These are phyloP conservation scores for Lophura nycthemera DNA, from an alignment of 2,113 vertebrate genomes.

Conservation along the genomic window DNA sequence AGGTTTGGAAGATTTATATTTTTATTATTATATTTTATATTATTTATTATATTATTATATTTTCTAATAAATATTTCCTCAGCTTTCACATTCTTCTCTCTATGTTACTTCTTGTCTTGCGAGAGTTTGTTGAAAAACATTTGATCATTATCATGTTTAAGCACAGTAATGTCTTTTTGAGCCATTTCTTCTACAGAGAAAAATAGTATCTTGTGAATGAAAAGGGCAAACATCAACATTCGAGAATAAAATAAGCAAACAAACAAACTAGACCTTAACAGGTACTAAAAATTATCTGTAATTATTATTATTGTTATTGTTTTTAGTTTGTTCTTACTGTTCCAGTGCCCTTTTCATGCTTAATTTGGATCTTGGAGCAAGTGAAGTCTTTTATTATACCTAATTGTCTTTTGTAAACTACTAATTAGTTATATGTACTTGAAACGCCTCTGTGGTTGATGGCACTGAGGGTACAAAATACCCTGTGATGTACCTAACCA, in stretches of 20 bases:
- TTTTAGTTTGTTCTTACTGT: background rate
- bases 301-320: background rate
- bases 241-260: background rate
- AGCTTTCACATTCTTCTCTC: background rate
- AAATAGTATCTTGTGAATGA: background rate
- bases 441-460: background rate
- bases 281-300: background rate
- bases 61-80: background rate
- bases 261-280: background rate
- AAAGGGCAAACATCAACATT: background rate
- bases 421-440: background rate
- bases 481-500: background rate
- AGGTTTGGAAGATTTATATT: background rate
- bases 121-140: background rate
- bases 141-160: background rate
- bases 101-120: background rate
- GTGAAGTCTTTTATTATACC: background rate
- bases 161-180: background rate
- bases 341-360: background rate
- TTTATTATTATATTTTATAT: too few species aligned
- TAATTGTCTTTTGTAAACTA: background rate
- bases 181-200: background rate
- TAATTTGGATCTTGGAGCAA: background rate
- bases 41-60: too few species aligned
- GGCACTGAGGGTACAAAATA: background rate